phyloP scores from a whole-genome alignment of 2,888 invertebrate genomes.

The Noctua comes region DNA sequence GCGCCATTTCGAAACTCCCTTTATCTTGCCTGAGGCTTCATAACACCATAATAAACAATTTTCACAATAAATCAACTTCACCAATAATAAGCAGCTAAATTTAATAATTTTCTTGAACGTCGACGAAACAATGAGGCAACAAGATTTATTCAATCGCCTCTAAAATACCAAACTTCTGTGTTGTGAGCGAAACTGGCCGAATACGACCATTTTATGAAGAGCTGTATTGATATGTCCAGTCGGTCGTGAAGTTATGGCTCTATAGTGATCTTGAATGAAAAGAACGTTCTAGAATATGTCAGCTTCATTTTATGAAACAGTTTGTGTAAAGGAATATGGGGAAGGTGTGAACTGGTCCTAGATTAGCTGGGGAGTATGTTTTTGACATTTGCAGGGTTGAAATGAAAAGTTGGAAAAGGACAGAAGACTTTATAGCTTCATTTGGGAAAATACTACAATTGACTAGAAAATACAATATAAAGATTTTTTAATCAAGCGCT shows the following conservation, averaged over 20 bases:
- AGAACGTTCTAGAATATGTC: neutral
- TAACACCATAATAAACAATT: slow-evolving; percentile 2
- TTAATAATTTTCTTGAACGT: slow-evolving; percentile 42
- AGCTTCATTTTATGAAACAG: neutral
- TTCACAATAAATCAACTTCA: slow-evolving; percentile 6
- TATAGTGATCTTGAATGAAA: slow-evolving; percentile 22
- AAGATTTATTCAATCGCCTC: slow-evolving; percentile 58
- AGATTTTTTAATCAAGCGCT: neutral
- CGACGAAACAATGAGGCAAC: slow-evolving; percentile 49
- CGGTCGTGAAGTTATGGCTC: neutral
- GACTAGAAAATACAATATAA: neutral
- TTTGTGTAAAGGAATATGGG: neutral
- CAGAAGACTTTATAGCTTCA: neutral
- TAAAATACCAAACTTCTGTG: slow-evolving; percentile 50
- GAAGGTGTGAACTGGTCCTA: neutral
- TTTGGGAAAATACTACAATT: neutral
- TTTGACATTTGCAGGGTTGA: neutral
- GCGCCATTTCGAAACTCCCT: neutral
- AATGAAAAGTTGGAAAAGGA: neutral
- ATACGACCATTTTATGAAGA: slow-evolving; percentile 58
- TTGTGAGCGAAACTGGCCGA: slow-evolving; percentile 44
- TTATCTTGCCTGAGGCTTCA: neutral
- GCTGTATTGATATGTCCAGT: slow-evolving; percentile 51
- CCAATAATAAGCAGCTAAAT: slow-evolving; percentile 2
- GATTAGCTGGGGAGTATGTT: neutral